Evolutionary conservation across 92 coral and sea anemone species (phyloP).

Genomic region (Scolanthus callimorphus): DNA sequence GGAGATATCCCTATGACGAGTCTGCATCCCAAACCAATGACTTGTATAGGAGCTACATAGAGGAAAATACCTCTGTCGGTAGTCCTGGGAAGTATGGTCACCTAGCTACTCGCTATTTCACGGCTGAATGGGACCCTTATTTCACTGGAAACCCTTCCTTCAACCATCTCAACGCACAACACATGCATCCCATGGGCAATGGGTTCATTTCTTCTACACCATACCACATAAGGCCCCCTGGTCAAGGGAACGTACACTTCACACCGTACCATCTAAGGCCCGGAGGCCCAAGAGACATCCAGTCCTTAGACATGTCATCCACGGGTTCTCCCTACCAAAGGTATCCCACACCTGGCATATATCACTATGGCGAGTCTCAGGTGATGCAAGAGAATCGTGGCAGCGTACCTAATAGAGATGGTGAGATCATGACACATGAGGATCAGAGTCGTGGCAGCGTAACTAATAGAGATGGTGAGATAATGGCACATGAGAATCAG

Average conservation of each 20-base stretch:
- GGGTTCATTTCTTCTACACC: too few species aligned
- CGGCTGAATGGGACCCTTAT: constrained; percentile 31
- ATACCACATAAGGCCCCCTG: too few species aligned
- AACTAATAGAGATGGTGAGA: too few species aligned
- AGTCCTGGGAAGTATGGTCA: neutral
- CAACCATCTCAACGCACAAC: constrained; percentile 13
- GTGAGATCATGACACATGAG: too few species aligned
- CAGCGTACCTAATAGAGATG: too few species aligned
- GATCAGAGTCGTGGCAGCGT: too few species aligned
- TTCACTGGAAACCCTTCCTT: constrained; percentile 4
- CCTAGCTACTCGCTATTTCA: neutral
- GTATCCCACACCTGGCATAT: constrained; percentile 2
- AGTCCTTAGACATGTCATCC: constrained; percentile 15
- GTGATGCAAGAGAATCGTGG: too few species aligned
- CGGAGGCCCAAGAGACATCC: constrained; percentile 18
- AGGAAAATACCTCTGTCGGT: neutral
- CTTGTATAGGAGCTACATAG: neutral
- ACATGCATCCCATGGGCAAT: constrained; percentile 17
- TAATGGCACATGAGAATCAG: too few species aligned
- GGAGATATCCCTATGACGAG: neutral
- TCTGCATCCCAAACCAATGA: neutral
- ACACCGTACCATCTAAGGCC: constrained; percentile 31
- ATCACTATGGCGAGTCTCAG: neutral
- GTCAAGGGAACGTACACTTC: constrained; percentile 7
- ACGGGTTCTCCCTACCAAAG: neutral